Evolutionary conservation across 2,888 invertebrate genomes (phyloP), one percentile per base, ranked within the genome.

Genomic region (Aelia acuminata): DNA sequence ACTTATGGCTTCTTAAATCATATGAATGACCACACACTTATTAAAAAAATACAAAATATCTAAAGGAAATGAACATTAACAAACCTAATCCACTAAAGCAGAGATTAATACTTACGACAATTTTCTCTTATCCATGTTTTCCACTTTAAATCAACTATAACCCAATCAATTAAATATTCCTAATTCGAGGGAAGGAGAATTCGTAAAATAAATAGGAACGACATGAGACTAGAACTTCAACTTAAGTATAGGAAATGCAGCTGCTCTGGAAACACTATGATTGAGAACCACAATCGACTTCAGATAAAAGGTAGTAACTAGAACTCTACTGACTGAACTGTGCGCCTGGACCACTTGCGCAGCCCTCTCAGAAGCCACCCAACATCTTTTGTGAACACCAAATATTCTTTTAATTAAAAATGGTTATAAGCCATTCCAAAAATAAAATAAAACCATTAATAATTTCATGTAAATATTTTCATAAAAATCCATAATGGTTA

Each of bases 81-180:
- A 20, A 31, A 35, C 20, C 18, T 35, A 70, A 35, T 35, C 7
- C 0, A 18, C 20, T 35, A 15, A 35, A 35, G 35, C 35, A 20
- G 1, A 7, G 26, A 18, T 31, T 20, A 49, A 20, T 91, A 92
- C 92, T 92, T 91, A 92, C 92, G 92, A 92, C 91, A 92, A 91
- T 92, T 92, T 92, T 91, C 92, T 91, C 90, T 91, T 92, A 89
- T 92, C 92, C 92, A 92, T 92, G 89, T 88, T 89, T 85, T 85
- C 85, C 49, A 84, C n/a, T 47, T 47, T 26, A 39, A 70, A 87
- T 47, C 22, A 35, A 22, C 50, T 49, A 1, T 35, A 39, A 50
- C 35, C 48, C 50, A 57, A 53, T 43, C 43, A 39, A 43, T 31
- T 26, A 63, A 57, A 47, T 50, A 47, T 39, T 39, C 84, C 84